A percentile compares a stretch with the other conserved stretches of the same genome.
phyloP scores from a whole-genome alignment of 64 coral and sea anemone genomes.

The Montipora sp. region DNA sequence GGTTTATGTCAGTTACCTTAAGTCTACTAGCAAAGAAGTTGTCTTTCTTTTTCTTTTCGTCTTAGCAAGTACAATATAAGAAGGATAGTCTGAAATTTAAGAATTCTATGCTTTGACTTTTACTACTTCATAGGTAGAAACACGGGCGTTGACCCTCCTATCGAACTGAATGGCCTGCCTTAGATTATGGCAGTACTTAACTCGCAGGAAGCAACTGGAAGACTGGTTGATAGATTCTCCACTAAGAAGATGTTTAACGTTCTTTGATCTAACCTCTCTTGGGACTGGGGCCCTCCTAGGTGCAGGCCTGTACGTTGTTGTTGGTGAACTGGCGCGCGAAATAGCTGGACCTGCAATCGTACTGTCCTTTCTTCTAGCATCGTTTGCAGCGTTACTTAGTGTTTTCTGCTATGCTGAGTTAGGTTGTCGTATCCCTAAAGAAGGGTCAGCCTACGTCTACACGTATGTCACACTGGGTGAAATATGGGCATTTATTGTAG shows the following conservation, averaged over 20 bases:
- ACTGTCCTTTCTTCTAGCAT: conserved; percentile 38
- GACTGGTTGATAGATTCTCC: not conserved
- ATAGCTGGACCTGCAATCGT: conserved; percentile 36
- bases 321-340: conserved; percentile 25
- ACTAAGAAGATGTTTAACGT: conserved; percentile 34
- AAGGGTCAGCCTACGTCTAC: conserved; percentile 47
- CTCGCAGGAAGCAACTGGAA: not conserved
- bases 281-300: conserved; percentile 37
- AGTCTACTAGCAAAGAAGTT: no score
- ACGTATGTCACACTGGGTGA: conserved; percentile 49
- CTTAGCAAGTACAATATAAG: no score
- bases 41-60: no score
- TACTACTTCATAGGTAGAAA: not conserved
- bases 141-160: not conserved
- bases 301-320: conserved; percentile 31
- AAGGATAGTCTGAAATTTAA: no score
- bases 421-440: conserved; percentile 37
- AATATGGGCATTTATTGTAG: conserved; percentile 64
- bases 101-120: not conserved
- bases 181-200: not conserved
- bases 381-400: not conserved
- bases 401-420: conserved; percentile 42
- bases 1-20: no score
- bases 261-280: conserved; percentile 37
- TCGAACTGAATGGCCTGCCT: not conserved